Conservation (phyloP, 1,140 invertebrate genomes). For the Odontomachus brunneus region DNA sequence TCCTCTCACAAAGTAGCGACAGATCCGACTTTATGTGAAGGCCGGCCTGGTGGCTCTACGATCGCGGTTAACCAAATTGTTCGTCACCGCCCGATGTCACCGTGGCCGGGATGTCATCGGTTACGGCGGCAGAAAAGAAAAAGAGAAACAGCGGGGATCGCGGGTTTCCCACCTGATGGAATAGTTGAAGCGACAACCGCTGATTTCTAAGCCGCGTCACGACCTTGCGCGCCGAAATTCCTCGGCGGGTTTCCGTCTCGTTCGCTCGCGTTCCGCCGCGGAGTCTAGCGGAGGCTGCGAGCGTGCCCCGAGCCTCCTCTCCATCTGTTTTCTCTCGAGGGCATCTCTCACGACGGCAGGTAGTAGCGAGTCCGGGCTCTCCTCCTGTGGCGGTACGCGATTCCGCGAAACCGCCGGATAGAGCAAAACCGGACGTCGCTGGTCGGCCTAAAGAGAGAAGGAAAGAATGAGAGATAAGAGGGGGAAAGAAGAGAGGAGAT, state of each 20-base stretch:
- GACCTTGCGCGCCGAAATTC: conserved; percentile 22
- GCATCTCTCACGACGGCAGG: conserved; percentile 25
- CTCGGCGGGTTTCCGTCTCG: conserved; percentile 2
- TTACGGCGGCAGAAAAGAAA: background rate
- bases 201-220: background rate
- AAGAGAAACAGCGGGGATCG: background rate
- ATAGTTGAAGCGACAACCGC: background rate
- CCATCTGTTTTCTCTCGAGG: conserved; percentile 50
- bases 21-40: background rate
- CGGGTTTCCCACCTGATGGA: background rate
- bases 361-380: conserved; percentile 23
- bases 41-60: background rate
- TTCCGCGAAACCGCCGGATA: conserved; percentile 24
- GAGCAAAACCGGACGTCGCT: conserved; percentile 6
- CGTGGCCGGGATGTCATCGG: too few species aligned
- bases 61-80: conserved; percentile 8
- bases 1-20: conserved; percentile 6
- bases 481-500: conserved; percentile 28
- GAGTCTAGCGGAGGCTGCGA: conserved; percentile 4
- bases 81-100: background rate
- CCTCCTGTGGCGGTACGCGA: conserved; percentile 5
- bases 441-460: conserved; percentile 9
- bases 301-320: conserved; percentile 1
- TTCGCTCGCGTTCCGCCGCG: conserved; percentile 25
- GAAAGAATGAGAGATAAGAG: conserved; percentile 23